These are phyloP conservation scores for Sisor rabdophorus DNA, from an alignment of 2,113 vertebrate species.

Conservation along the genomic window DNA sequence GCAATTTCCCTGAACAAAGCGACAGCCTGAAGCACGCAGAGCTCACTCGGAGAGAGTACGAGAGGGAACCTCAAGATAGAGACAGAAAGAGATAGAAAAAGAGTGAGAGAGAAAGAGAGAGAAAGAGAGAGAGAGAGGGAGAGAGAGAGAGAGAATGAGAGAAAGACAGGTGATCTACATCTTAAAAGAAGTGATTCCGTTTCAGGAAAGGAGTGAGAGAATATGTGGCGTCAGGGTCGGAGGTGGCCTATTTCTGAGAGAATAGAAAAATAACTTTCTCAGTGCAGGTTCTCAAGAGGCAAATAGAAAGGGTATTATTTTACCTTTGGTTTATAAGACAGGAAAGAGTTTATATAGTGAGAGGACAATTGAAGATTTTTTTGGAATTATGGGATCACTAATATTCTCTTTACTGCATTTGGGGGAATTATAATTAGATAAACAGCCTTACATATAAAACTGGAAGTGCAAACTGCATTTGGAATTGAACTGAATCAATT, in stretches of 20 bases:
- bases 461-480: neutral
- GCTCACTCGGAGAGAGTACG: slow-evolving; percentile 18
- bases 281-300: slow-evolving; percentile 35
- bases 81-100: too few species aligned
- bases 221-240: slow-evolving; percentile 30
- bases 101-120: too few species aligned
- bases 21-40: slow-evolving; percentile 22
- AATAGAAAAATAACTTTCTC: slow-evolving; percentile 37
- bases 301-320: slow-evolving; percentile 47
- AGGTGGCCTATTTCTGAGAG: slow-evolving; percentile 44
- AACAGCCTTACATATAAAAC: too few species aligned
- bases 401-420: too few species aligned
- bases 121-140: slow-evolving; percentile 9
- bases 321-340: slow-evolving; percentile 33
- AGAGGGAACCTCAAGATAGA: slow-evolving; percentile 3
- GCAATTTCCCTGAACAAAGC: slow-evolving; percentile 49
- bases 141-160: neutral
- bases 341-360: neutral
- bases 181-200: slow-evolving; percentile 32
- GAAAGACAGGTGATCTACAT: slow-evolving; percentile 32
- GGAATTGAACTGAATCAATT: too few species aligned
- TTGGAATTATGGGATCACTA: neutral
- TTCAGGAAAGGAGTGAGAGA: slow-evolving; percentile 23
- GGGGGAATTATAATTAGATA: too few species aligned
- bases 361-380: neutral